A percentile compares a stretch with the other conserved stretches of the same genome.
These are phyloP conservation scores for Peromyscus aztecus DNA, from an alignment of 2,797 vertebrate genomes.

Conservation along the genomic window DNA sequence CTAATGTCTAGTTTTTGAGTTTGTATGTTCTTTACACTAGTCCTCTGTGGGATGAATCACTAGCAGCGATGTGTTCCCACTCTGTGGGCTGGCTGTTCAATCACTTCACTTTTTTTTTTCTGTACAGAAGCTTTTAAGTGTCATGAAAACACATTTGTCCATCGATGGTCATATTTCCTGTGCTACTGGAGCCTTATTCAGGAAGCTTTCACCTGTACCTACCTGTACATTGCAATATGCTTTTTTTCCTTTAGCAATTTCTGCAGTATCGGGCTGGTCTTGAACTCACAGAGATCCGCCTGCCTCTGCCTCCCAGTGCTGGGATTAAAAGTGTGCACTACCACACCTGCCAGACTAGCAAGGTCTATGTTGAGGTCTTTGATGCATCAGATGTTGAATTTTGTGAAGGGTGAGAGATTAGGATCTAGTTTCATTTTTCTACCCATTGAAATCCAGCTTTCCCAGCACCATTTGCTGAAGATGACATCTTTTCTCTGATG, in stretches of 20 bases:
- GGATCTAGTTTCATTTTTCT: not conserved
- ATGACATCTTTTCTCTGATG: not conserved
- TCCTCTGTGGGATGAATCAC: not conserved
- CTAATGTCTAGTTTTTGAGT: not conserved
- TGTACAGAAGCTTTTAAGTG: not conserved
- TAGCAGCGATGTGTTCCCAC: too few species aligned
- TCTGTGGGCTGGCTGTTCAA: too few species aligned
- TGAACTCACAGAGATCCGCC: not conserved
- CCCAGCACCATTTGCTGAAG: not conserved
- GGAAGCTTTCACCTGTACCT: not conserved
- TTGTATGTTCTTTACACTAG: not conserved
- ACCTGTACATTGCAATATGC: too few species aligned
- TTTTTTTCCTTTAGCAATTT: not conserved
- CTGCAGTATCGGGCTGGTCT: not conserved
- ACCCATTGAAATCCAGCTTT: not conserved
- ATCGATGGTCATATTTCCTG: not conserved
- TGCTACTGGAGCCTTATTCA: not conserved
- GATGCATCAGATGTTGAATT: not conserved
- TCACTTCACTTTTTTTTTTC: too few species aligned
- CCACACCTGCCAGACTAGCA: not conserved
- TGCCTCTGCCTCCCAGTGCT: not conserved
- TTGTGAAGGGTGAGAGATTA: not conserved
- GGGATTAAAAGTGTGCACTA: not conserved
- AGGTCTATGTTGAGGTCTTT: not conserved
- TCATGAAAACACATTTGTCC: not conserved